Evolutionary conservation across 2,797 vertebrate genomes (phyloP), one percentile per base, ranked within the genome.

Genomic region (Octomys mimax): DNA sequence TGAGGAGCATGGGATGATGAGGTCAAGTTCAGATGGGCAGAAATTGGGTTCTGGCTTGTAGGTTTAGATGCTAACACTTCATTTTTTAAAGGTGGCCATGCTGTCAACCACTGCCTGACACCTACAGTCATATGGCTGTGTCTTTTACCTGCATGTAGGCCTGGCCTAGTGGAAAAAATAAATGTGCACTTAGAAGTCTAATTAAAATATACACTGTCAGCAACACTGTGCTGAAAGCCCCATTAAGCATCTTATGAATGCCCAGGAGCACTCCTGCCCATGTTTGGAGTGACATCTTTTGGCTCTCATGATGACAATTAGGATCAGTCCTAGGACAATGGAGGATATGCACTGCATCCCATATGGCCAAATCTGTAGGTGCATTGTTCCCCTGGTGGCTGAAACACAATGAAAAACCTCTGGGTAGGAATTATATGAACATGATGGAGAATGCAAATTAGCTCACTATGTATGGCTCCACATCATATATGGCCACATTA

Each of bases 291-390:
- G 97, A 97, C 89, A 94, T 94, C 90, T 97, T 93, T 96, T 97
- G 97, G 96, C 96, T 97, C 22, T 7, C 33, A 54, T 95, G 91
- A 93, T 96, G 96, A 98, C 96, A 95, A 97, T 98, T 97, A 97
- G 96, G 79, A 96, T 97, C 73, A 97, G 93, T 91, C 91, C 66
- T 86, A 95, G 96, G 96, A 92, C 94, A 94, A 83, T 62, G 71
- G 83, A 97, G 95, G 91, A 91, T 95, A 77, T 5, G 16, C 11
- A 62, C 39, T 96, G 92, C 92, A 94, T 96, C 96, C 97, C 97
- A 96, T 96, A 97, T 97, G 96, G 97, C 62, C 89, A 77, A 26
- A 18, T 85, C 83, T 90, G 77, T 91, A 97, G 92, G 97, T 96
- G 81, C 94, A 97, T 96, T 93, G 86, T 66, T 94, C 95, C 91